phyloP scores from a whole-genome alignment of 2,113 vertebrate species.

The Miniopterus natalensis region DNA sequence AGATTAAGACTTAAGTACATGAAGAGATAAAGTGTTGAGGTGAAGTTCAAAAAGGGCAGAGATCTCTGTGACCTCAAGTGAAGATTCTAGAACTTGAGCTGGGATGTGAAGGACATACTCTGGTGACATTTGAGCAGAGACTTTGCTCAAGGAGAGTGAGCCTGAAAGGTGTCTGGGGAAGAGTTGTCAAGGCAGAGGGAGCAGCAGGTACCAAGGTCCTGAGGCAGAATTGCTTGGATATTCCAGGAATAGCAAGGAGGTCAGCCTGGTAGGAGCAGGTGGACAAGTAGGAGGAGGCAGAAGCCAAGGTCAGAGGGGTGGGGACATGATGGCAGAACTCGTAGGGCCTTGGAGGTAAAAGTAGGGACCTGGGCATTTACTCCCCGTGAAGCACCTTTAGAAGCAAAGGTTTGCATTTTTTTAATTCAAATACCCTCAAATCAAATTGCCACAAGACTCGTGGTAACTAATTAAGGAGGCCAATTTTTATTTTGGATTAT shows the following conservation, averaged over 20 bases:
- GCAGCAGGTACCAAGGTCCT: background rate
- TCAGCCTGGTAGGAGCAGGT: background rate
- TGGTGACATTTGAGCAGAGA: background rate
- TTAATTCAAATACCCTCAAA: background rate
- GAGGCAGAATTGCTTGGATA: background rate
- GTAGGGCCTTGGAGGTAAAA: background rate
- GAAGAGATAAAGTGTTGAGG: background rate
- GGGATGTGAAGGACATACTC: background rate
- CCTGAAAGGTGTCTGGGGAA: background rate
- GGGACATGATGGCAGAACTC: background rate
- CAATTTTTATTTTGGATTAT: constrained; percentile 18
- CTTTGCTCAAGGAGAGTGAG: background rate
- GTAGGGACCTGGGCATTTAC: background rate
- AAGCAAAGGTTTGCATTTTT: constrained; percentile 11
- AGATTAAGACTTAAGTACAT: background rate
- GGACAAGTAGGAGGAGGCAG: background rate
- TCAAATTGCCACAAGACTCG: background rate
- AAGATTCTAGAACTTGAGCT: background rate
- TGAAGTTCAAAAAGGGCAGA: background rate
- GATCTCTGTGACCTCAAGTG: background rate
- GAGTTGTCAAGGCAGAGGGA: background rate
- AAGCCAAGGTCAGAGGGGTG: background rate
- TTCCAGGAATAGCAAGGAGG: background rate
- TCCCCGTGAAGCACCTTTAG: background rate
- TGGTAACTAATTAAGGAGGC: background rate